Evolutionary conservation across 2,113 vertebrate species (phyloP).

Genomic region (Litocranius walleri): DNA sequence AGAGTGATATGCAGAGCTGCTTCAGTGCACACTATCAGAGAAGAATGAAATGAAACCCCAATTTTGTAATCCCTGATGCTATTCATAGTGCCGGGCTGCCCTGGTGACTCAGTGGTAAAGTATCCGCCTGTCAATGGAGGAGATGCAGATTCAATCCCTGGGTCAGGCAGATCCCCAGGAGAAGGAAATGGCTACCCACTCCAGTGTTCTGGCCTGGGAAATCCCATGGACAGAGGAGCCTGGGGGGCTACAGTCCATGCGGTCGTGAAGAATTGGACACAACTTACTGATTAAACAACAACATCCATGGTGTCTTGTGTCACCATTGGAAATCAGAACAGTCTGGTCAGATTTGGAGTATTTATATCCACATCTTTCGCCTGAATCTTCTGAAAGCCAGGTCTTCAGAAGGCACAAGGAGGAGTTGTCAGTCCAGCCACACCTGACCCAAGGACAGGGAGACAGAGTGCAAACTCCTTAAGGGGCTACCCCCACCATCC

Average conservation of each 20-base stretch:
- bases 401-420: background rate
- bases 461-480: background rate
- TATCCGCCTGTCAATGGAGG: background rate
- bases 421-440: background rate
- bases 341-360: background rate
- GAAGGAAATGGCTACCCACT: background rate
- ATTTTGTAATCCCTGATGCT: background rate
- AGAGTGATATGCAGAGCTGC: background rate
- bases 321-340: background rate
- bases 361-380: background rate
- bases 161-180: background rate
- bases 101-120: background rate
- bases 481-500: background rate
- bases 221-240: background rate
- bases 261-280: background rate
- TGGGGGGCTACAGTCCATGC: background rate
- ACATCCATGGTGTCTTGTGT: background rate
- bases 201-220: background rate
- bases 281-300: background rate
- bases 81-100: background rate
- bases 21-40: background rate
- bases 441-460: background rate
- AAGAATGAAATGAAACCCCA: background rate
- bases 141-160: background rate
- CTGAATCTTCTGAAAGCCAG: background rate